Evolutionary conservation across 2,113 vertebrate species (phyloP).

Genomic region (Eleginops maclovinus): DNA sequence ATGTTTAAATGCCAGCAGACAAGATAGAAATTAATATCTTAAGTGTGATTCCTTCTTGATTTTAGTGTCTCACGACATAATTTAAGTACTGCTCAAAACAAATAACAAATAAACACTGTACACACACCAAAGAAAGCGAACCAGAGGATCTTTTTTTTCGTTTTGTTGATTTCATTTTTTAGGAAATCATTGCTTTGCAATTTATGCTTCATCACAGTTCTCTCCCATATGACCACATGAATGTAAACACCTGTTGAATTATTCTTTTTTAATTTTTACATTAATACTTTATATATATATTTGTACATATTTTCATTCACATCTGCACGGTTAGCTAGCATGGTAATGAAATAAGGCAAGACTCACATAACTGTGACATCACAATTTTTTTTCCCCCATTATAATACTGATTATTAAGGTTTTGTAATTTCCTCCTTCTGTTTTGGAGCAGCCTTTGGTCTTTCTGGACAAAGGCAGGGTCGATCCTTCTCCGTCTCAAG

Average conservation of each 20-base stretch:
- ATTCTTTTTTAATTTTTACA: slow-evolving; percentile 84
- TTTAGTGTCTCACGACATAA: slow-evolving; percentile 99
- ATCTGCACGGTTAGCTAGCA: slow-evolving; percentile 91
- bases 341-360: slow-evolving; percentile 95
- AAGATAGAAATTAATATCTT: slow-evolving; percentile 84
- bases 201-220: slow-evolving; percentile 87
- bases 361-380: slow-evolving; percentile 89
- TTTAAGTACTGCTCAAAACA: slow-evolving; percentile 91
- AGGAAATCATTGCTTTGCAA: slow-evolving; percentile 92
- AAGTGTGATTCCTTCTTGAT: slow-evolving; percentile 92
- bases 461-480: slow-evolving; percentile 80
- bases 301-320: slow-evolving; percentile 89
- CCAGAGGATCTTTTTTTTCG: slow-evolving; percentile 76
- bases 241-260: slow-evolving; percentile 96
- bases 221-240: slow-evolving; percentile 91
- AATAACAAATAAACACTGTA: slow-evolving; percentile 84
- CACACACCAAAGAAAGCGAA: slow-evolving; percentile 85
- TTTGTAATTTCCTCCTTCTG: slow-evolving; percentile 82
- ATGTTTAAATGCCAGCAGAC: slow-evolving; percentile 80
- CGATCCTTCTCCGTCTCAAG: slow-evolving; percentile 73
- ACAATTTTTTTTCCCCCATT: slow-evolving; percentile 76
- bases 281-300: slow-evolving; percentile 92
- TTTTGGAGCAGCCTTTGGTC: slow-evolving; percentile 93
- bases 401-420: slow-evolving; percentile 90
- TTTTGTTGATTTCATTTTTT: slow-evolving; percentile 79